Base-by-base conservation (phyloP, 2,797 vertebrate genomes). In the Poecilia velifera region DNA sequence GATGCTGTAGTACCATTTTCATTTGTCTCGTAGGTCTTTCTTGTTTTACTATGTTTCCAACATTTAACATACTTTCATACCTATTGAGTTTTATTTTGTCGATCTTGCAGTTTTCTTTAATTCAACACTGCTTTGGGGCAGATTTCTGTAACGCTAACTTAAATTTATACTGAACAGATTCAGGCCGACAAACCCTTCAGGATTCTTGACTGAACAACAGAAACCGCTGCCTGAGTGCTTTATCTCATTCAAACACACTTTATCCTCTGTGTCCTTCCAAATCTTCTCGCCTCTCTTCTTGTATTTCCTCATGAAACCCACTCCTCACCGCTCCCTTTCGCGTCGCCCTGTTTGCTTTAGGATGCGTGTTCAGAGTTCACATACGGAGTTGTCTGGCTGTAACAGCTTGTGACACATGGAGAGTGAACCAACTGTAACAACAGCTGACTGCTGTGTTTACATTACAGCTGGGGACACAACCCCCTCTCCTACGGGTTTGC, bases 221-320 rank as follows among this genome's bases (percentile, higher is more conserved):
- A 75, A 80, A 75, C 64, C 1, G 45, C 45, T 73, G 70, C 51
- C 51, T 4, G 14, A 49, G 31, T 64, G 46, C 41, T 75, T 80
- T 57, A 70, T 75, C 72, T 64, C 71, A 34, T 55, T 55, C 59
- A 51, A 74, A 77, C 76, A 53, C 72, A 74, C 10, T 74, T 74
- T 43, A 45, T 55, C 72, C 34, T 74, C n/a, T 4, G 20, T 22
- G 22, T 47, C 31, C 43, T 16, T 68, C n/a, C 59, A 53, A 31
- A 31, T 39, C 22, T 39, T 51, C 45, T 28, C 3, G 22, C 34
- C 59, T 64, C 43, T 62, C 31, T 62, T 25, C 25, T 28, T 36
- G 3, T 39, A 12, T 73, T 62, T 73, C n/a, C 68, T 70, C 39
- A 14, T 49, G 8, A 39, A 78, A 41, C 13, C 45, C 34, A 36